Conservation (phyloP, 1,140 invertebrate species). For the Charaxes varanes region DNA sequence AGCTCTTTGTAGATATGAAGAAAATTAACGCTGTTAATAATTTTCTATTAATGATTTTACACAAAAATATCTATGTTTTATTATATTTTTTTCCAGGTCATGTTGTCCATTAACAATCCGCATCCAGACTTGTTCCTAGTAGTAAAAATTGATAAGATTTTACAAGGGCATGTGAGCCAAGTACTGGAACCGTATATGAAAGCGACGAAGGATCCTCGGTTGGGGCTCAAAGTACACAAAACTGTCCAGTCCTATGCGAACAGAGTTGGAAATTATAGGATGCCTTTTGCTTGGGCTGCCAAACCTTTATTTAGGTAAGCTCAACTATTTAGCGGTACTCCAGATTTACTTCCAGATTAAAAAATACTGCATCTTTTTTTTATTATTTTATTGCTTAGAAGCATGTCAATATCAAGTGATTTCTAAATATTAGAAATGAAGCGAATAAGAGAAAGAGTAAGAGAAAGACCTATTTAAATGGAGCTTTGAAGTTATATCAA, state of each 20-base stretch:
- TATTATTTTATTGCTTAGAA: background rate
- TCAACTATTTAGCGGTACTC: too few relatives aligned
- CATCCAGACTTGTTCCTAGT: constrained; percentile 93
- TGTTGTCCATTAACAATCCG: constrained; percentile 88
- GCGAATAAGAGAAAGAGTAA: too few relatives aligned
- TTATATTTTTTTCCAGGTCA: constrained; percentile 74
- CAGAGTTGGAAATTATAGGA: constrained; percentile 91
- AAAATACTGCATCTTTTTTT: too few relatives aligned
- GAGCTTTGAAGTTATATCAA: too few relatives aligned
- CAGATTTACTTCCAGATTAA: too few relatives aligned
- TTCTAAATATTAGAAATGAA: too few relatives aligned
- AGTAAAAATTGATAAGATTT: constrained; percentile 91
- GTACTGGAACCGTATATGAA: constrained; percentile 91
- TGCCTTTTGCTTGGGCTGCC: constrained; percentile 97
- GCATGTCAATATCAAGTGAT: too few relatives aligned
- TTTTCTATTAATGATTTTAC: background rate
- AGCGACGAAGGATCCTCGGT: constrained; percentile 84
- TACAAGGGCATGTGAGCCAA: constrained; percentile 92
- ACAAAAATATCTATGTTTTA: too few relatives aligned
- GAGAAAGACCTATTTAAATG: too few relatives aligned
- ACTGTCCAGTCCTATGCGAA: constrained; percentile 86
- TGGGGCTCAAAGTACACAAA: constrained; percentile 89
- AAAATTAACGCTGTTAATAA: too few relatives aligned
- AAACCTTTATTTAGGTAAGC: constrained; percentile 83
- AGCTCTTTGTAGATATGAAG: too few relatives aligned